Evolutionary conservation across 30 jellyfish, hydroid and myxozoan genomes (phyloP), one percentile per base, ranked within the genome.

Genomic region (Haliclystus octoradiatus): DNA sequence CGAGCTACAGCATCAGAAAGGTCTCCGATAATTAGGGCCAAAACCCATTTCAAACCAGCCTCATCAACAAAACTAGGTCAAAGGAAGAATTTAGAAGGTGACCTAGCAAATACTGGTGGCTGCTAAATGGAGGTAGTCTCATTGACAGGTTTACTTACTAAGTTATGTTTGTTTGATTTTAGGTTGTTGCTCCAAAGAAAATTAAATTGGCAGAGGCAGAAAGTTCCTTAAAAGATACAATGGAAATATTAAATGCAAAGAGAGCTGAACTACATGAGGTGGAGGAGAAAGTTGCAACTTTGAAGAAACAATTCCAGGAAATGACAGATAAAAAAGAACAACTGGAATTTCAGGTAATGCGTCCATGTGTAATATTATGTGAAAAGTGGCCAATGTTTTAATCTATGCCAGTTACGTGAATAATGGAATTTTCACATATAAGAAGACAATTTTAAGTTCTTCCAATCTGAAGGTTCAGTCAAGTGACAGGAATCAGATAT

Each of bases 161-260:
- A 40, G 57, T 1, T 12, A 5, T 0, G 27, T 31, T 62, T 30
- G 65, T 9, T 62, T 26, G 47, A 50, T 34, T 1, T 4, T 4
- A 86, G 96, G 94, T 74, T 52, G 97, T 88, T 26, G 97, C 94
- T 5, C 97, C 97, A 26, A 88, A 88, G 72, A 88, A 88, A 50
- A 84, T 77, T 0, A 88, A 88, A 35, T 81, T 88, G 46, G 94
- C 84, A 1, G 97, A 88, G 66, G 97, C 97, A 2, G 97, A 88
- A 71, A 33, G 61, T 28, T 71, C 97, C 2, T 66, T 88, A 26
- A 64, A 83, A 0, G 78, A 77, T 22, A 88, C 97, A 9, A 62
- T 88, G 80, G 69, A 80, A 12, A 32, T 88, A 52, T 60, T 88
- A 25, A 75, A 80, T 3, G 73, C 94, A 0, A 88, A 88, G 35